phyloP scores from a whole-genome alignment of 2,888 invertebrate genomes.

The Pollenia labialis region DNA sequence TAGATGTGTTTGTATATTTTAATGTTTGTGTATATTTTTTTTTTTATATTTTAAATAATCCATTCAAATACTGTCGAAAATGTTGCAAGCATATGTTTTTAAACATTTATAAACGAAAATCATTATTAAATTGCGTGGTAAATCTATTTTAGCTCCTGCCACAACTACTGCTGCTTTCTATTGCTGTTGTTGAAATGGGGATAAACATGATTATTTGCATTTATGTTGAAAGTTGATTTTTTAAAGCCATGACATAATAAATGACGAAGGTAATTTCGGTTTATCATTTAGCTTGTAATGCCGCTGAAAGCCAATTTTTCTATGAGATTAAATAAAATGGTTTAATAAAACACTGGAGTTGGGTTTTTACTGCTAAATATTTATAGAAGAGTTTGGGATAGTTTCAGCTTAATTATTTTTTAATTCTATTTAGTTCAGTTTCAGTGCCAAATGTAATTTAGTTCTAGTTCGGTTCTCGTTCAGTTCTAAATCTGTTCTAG shows the following conservation, averaged over 20 bases:
- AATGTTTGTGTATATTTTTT: conserved; percentile 9
- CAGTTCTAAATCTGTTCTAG: too few species aligned
- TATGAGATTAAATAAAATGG: not conserved
- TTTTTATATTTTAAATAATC: conserved; percentile 40
- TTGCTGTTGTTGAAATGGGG: conserved; percentile 57
- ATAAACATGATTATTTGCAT: conserved; percentile 59
- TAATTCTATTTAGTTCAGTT: too few species aligned
- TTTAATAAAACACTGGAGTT: too few species aligned
- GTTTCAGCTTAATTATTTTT: too few species aligned
- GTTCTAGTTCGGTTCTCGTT: too few species aligned
- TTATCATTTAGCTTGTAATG: conserved; percentile 31
- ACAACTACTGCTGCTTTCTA: conserved; percentile 33
- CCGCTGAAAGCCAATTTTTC: not conserved
- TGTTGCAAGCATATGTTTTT: conserved; percentile 64
- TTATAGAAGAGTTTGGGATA: too few species aligned
- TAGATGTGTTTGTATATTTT: conserved; percentile 2
- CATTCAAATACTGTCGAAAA: conserved; percentile 59
- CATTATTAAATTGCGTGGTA: conserved; percentile 73
- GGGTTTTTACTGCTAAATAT: too few species aligned
- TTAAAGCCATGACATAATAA: conserved; percentile 9
- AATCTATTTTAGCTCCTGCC: conserved; percentile 70
- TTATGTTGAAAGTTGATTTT: conserved; percentile 43
- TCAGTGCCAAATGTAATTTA: too few species aligned
- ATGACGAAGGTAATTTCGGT: conserved; percentile 12
- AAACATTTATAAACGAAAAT: conserved; percentile 70